Evolutionary conservation across 2,113 vertebrate genomes (phyloP).

Genomic region (Barnardius zonarius): DNA sequence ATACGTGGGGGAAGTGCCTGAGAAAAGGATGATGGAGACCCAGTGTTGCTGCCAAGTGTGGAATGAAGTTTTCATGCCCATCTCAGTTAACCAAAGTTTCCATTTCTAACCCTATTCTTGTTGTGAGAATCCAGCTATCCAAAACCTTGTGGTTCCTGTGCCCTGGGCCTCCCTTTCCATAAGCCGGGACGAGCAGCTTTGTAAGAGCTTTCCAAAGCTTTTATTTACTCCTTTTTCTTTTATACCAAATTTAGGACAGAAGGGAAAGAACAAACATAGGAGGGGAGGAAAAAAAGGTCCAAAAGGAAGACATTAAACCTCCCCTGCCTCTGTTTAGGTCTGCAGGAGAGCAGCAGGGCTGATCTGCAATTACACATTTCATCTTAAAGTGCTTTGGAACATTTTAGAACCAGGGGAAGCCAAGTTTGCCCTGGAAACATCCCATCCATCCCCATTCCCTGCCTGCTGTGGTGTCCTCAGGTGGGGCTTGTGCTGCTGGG

Average conservation of each 20-base stretch:
- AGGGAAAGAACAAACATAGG: not conserved
- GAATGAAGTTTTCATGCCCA: not conserved
- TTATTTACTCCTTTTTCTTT: conserved; percentile 1
- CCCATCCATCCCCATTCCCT: not conserved
- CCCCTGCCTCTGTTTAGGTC: not conserved
- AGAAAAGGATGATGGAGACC: not conserved
- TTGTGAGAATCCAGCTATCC: not conserved
- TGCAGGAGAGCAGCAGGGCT: not conserved
- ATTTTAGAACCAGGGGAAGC: not conserved
- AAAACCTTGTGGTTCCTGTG: not conserved
- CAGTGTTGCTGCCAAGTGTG: not conserved
- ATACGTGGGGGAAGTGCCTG: not conserved
- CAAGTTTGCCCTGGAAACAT: not conserved
- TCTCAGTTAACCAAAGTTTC: conserved; percentile 1
- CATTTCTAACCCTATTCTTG: not conserved
- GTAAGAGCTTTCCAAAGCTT: not conserved
- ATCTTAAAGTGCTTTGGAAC: not conserved
- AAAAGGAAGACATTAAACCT: not conserved
- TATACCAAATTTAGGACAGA: not conserved
- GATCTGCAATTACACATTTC: not conserved
- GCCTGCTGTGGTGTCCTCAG: not conserved
- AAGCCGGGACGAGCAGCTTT: not conserved
- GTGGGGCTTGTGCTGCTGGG: not conserved
- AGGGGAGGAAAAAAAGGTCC: accelerated
- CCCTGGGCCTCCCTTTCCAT: not conserved